These are phyloP conservation scores for Drosophila ohnishii DNA, from an alignment of 1,140 invertebrate genomes.

Conservation along the genomic window DNA sequence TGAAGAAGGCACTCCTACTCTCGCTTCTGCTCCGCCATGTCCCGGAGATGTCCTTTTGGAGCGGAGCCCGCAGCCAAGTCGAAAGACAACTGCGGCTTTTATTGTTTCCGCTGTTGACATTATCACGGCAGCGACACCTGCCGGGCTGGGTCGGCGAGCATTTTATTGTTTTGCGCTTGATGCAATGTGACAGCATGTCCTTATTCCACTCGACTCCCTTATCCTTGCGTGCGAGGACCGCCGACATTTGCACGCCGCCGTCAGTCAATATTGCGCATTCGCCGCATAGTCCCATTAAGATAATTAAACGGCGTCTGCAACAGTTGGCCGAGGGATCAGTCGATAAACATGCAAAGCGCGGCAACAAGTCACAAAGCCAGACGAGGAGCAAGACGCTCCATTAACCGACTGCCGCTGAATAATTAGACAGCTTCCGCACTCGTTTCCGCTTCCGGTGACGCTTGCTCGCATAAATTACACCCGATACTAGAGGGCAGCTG, in stretches of 20 bases:
- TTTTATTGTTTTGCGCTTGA: constrained; percentile 69
- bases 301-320: constrained; percentile 63
- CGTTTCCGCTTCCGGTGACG: constrained; percentile 47
- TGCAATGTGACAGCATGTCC: constrained; percentile 58
- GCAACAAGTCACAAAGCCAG: constrained; percentile 20
- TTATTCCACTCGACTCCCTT: constrained; percentile 3
- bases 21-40: constrained; percentile 4
- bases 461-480: constrained; percentile 50
- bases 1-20: constrained; percentile 34
- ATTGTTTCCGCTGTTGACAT: constrained; percentile 80
- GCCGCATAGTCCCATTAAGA: constrained; percentile 63
- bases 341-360: constrained; percentile 46
- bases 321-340: constrained; percentile 44
- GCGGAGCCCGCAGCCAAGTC: constrained; percentile 56
- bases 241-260: constrained; percentile 27
- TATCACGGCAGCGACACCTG: constrained; percentile 76
- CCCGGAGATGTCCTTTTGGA: constrained; percentile 29
- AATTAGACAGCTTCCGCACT: constrained; percentile 55
- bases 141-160: constrained; percentile 55
- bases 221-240: constrained; percentile 16
- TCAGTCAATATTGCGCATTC: constrained; percentile 69
- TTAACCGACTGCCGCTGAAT: constrained; percentile 49
- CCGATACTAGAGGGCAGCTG: constrained; percentile 12
- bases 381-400: constrained; percentile 18
- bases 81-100: constrained; percentile 77